Conservation (phyloP, 2,113 vertebrate genomes). For the Trachemys scripta region DNA sequence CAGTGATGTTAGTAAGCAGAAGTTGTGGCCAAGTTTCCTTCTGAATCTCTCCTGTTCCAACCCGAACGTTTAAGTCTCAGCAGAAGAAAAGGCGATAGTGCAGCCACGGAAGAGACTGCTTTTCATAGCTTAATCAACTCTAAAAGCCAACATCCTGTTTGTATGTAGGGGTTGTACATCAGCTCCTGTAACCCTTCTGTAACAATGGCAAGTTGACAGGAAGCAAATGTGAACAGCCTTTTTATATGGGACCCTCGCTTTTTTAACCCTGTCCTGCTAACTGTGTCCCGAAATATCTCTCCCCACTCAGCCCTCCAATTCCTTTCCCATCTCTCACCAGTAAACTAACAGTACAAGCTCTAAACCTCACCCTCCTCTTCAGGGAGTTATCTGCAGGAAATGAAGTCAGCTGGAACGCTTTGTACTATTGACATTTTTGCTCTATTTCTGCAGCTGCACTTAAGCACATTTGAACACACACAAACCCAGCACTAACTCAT, state of each 20-base stretch:
- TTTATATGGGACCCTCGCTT: neutral
- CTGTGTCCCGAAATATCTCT: neutral
- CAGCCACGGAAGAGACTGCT: conserved; percentile 18
- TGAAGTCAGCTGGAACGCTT: conserved; percentile 70
- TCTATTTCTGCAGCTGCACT: conserved; percentile 74
- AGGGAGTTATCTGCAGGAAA: conserved; percentile 78
- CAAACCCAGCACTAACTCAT: rapidly evolving
- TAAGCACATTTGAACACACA: neutral
- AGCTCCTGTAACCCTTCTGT: conserved; percentile 23
- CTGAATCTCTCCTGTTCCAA: conserved; percentile 15
- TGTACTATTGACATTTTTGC: conserved; percentile 46
- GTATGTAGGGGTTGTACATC: conserved; percentile 42
- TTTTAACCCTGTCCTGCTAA: neutral
- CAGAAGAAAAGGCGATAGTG: neutral
- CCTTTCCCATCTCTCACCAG: neutral
- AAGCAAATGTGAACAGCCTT: conserved; percentile 49
- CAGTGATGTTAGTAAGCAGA: conserved; percentile 2
- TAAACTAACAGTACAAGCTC: neutral
- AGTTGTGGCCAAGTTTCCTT: conserved; percentile 17
- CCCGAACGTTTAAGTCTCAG: neutral
- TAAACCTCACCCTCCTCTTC: conserved; percentile 61
- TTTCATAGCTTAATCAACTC: conserved; percentile 61
- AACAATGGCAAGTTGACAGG: conserved; percentile 51
- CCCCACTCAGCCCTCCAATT: neutral
- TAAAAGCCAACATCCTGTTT: conserved; percentile 81